Evolutionary conservation across 2,113 vertebrate genomes (phyloP), one percentile per base, ranked within the genome.

Genomic region (Grammomys dolichurus): DNA sequence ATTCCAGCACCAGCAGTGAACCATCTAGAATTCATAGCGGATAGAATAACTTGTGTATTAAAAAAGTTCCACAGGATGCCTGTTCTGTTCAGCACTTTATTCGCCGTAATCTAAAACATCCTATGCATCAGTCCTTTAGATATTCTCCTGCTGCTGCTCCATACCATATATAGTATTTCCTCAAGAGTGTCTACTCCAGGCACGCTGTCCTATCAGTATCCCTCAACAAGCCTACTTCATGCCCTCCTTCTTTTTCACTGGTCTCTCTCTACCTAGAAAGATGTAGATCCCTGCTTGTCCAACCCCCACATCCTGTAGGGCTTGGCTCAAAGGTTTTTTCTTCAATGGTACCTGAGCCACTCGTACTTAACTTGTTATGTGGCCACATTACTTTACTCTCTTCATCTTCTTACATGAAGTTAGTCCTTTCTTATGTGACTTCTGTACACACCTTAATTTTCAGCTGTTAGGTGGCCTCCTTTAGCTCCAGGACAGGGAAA

Each of bases 11-110:
- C 6, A 28, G 7, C 7, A 7, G 20, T 36, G 46, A 69, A 22
- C 14, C 26, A 94, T 84, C 80, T 51, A 78, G 77, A 65, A n/a
- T 20, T 24, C 43, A 8, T 0, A 40, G 54, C 43, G 28, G n/a
- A 63, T 87, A 28, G 1, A 17, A 56, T 7, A 40, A 84, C 11
- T 58, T 72, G 46, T 87, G 14, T 48, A 20, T 31, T 67, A 9
- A 87, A 60, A 46, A 24, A 0, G 0, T n/a, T 17, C n/a, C 24
- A 31, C 1, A 13, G 24, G 1, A 70, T 63, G 16, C 7, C 43
- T 12, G 13, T 26, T 75, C 58, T 67, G 72, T 70, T 89, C 12
- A 11, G 31, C 63, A 40, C 36, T 93, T 48, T 24, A 36, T 28
- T 43, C 36, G 5, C 40, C 36, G 3, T 31, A 56, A 40, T 20